Conservation (phyloP, 1,140 invertebrate species). For the Cydia amplana region DNA sequence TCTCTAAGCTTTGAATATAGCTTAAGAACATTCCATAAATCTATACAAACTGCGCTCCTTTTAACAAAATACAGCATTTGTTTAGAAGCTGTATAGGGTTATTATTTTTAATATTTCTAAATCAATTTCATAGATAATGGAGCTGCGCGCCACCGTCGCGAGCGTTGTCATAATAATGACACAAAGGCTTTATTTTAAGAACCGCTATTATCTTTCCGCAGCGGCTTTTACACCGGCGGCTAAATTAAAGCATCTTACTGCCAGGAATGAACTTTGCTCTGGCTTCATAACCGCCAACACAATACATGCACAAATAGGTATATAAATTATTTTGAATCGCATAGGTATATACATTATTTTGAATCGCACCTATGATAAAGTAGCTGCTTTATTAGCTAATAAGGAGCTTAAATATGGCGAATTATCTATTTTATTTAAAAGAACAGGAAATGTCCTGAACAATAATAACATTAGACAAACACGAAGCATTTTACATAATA, state of each 20-base stretch:
- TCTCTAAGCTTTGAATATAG: too few relatives aligned
- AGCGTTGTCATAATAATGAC: conserved; percentile 54
- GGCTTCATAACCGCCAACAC: neutral
- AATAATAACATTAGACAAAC: neutral
- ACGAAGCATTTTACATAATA: neutral
- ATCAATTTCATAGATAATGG: conserved; percentile 28
- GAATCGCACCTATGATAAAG: neutral
- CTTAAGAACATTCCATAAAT: neutral
- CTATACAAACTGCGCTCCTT: neutral
- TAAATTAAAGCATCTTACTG: conserved; percentile 57
- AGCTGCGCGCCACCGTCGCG: neutral
- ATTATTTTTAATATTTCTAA: conserved; percentile 23
- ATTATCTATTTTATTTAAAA: too few relatives aligned
- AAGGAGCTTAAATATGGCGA: too few relatives aligned
- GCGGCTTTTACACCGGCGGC: conserved; percentile 47
- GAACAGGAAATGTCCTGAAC: neutral
- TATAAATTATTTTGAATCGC: too few relatives aligned
- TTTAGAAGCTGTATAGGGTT: conserved; percentile 7
- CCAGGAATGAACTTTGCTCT: conserved; percentile 37
- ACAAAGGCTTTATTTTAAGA: conserved; percentile 61
- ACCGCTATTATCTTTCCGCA: conserved; percentile 56
- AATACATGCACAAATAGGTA: neutral
- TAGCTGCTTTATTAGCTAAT: too few relatives aligned
- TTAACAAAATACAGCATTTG: neutral
- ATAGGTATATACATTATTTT: too few relatives aligned